Percentiles rank a stretch among this genome's conserved stretches.
These are phyloP conservation scores for Pempheris klunzingeri DNA, from an alignment of 2,797 vertebrate genomes.

Conservation along the genomic window DNA sequence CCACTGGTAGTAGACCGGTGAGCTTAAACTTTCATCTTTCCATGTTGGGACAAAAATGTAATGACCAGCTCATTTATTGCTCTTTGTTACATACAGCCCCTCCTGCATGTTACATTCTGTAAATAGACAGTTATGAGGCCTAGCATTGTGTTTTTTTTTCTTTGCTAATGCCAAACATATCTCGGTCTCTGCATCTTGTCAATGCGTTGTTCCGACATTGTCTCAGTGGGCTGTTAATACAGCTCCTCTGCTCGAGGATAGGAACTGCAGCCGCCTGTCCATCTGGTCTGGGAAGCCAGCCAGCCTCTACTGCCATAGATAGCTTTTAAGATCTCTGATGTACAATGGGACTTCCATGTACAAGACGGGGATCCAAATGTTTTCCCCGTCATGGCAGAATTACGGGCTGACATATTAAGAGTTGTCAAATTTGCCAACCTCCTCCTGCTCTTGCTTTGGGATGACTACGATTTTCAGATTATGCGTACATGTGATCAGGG, in stretches of 20 bases:
- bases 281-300: constrained; percentile 70
- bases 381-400: constrained; percentile 22
- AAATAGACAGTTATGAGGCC: constrained; percentile 13
- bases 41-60: background rate
- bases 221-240: constrained; percentile 46
- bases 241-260: constrained; percentile 33
- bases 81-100: constrained; percentile 2
- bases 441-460: constrained; percentile 8
- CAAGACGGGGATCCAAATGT: constrained; percentile 26
- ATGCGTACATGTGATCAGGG: constrained; percentile 24
- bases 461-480: constrained; percentile 37
- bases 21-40: background rate
- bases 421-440: constrained; percentile 19
- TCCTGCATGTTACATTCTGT: constrained; percentile 9
- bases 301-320: constrained; percentile 65
- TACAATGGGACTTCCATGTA: constrained; percentile 22
- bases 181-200: constrained; percentile 51
- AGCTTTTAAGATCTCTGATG: constrained; percentile 50
- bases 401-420: constrained; percentile 26
- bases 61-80: constrained; percentile 3
- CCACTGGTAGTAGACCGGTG: background rate
- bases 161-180: constrained; percentile 33
- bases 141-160: constrained; percentile 20
- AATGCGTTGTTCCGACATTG: constrained; percentile 26
- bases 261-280: constrained; percentile 52